Percentiles rank a stretch among this genome's conserved stretches.
Conservation (phyloP, 2,113 vertebrate genomes). For the Meleagris gallopavo region DNA sequence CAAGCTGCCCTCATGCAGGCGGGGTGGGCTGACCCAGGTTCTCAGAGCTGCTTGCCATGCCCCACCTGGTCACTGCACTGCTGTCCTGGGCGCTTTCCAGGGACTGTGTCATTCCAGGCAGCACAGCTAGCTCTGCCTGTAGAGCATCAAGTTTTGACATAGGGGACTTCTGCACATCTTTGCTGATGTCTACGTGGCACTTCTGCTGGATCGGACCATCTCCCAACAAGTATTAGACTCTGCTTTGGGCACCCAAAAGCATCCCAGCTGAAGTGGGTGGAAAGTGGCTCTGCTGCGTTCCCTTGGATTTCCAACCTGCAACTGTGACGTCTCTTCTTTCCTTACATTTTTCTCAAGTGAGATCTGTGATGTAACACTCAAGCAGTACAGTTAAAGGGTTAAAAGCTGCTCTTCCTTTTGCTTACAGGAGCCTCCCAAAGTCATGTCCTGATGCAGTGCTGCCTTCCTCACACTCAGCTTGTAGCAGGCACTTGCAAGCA, state of each 20-base stretch:
- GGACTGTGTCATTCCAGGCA: background rate
- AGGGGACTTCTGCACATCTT: background rate
- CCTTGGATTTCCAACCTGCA: background rate
- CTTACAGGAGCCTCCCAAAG: background rate
- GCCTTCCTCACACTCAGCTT: background rate
- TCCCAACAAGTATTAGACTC: background rate
- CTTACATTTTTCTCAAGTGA: background rate
- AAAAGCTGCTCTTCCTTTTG: background rate
- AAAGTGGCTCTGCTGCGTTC: background rate
- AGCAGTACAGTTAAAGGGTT: background rate
- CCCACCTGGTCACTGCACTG: background rate
- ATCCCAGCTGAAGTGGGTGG: background rate
- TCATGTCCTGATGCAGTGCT: accelerated
- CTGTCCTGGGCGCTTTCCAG: background rate
- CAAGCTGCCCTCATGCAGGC: background rate
- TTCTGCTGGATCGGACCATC: background rate
- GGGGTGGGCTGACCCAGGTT: background rate
- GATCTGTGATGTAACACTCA: background rate
- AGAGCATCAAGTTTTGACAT: background rate
- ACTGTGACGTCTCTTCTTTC: background rate
- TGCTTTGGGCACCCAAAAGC: background rate
- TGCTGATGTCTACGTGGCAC: background rate
- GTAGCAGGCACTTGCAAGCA: background rate
- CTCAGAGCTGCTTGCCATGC: background rate
- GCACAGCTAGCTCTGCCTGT: background rate